Evolutionary conservation across 2,113 vertebrate species (phyloP).

Genomic region (Nicator chloris): DNA sequence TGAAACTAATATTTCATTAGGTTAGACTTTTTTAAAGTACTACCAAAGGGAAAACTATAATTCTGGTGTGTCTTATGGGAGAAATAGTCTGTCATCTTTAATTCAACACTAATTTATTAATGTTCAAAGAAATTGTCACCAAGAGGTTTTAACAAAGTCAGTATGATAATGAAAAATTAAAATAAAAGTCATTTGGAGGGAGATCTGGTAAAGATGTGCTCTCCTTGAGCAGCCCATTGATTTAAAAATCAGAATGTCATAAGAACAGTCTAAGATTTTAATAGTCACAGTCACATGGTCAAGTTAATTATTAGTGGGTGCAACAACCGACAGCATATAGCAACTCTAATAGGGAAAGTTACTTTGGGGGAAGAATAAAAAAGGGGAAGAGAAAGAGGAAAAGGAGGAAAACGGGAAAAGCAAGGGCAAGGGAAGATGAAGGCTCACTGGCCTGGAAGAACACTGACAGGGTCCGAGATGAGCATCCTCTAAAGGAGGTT

Average conservation of each 20-base stretch:
- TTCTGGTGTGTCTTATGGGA: not conserved
- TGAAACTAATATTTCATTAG: not conserved
- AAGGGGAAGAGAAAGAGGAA: not conserved
- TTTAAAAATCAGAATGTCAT: not conserved
- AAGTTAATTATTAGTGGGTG: not conserved
- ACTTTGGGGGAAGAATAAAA: not conserved
- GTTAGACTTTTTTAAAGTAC: not conserved
- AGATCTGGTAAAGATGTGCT: not conserved
- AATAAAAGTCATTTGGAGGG: not conserved
- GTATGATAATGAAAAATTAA: not conserved
- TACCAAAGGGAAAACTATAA: not conserved
- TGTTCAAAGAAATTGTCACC: not conserved
- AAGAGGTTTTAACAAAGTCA: not conserved
- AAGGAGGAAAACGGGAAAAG: accelerated
- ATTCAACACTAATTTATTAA: not conserved
- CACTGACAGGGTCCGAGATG: accelerated
- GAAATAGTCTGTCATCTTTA: not conserved
- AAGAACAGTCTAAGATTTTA: not conserved
- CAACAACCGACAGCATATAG: not conserved
- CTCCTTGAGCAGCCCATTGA: not conserved
- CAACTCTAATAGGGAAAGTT: not conserved
- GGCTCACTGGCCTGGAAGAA: not conserved
- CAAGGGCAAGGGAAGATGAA: not conserved
- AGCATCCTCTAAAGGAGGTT: not conserved
- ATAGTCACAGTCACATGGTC: not conserved